Base-by-base conservation (phyloP, 2,888 invertebrate genomes). In the Ornithoptera alexandrae region DNA sequence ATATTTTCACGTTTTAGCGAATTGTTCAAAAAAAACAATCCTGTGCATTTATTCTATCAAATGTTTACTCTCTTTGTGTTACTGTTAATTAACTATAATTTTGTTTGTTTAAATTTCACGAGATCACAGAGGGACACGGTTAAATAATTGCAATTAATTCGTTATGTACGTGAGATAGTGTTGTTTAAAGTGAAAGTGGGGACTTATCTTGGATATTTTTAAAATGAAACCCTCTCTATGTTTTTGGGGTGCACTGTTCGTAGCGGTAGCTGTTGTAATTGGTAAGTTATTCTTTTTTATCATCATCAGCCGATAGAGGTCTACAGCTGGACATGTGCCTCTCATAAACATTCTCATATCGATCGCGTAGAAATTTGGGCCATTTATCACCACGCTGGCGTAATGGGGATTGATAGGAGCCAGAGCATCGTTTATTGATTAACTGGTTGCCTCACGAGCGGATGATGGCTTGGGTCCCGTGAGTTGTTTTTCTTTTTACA, bases 221-320 rank as follows among this genome's bases (percentile, higher is more conserved):
- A 88, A 80, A 78, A 91, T 91, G 90, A 84, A 85, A 82, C 76
- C 82, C 73, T 74, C 79, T 74, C 75, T 79, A 77, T 77, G 70
- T 74, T 78, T 87, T 74, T 81, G 84, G 70, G 78, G 82, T 76
- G 86, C 85, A 82, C 84, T 84, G 74, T 74, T 89, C 68, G 72
- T 89, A 69, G 72, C 87, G 72, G 74, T 90, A 74, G 84, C 83
- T 74, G 82, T 81, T 71, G 76, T 82, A 70, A 85, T 87, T 77
- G 89, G 91, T 90, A 76, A 85, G 89, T 73, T 56, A 71, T 60
- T 1, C 15, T 61, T 46, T 17, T 6, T 1, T 18, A 39, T 10
- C 39, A 39, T 30, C 3, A 3, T 30, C 30, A 30, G 30, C 30
- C 30, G 30, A 30, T 30, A 30, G 30, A 30, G 3, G 3, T 30